Percentiles rank a stretch among this genome's conserved stretches.
Conservation (phyloP, 2,113 vertebrate genomes). For the Empidonax alnorum region DNA sequence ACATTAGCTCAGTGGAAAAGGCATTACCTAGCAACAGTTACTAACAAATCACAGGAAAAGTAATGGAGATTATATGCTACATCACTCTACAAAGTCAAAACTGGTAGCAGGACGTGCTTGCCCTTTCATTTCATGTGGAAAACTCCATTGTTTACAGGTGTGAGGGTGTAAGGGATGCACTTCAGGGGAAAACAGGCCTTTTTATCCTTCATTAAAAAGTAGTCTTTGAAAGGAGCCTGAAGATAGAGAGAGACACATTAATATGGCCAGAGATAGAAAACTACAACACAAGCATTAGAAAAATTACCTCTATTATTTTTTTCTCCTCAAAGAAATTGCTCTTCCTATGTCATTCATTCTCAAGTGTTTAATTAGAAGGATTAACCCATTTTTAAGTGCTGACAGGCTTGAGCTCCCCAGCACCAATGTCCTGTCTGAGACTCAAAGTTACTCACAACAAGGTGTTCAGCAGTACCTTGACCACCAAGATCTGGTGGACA, state of each 20-base stretch:
- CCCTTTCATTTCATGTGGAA: conserved; percentile 46
- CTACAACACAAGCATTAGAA: background rate
- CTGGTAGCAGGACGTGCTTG: conserved; percentile 41
- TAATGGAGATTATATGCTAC: conserved; percentile 28
- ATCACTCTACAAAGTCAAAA: conserved; percentile 48
- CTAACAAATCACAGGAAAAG: conserved; percentile 63
- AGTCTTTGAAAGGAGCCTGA: background rate
- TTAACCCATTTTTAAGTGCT: background rate
- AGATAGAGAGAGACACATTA: background rate
- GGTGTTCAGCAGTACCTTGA: background rate
- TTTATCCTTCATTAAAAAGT: conserved; percentile 9
- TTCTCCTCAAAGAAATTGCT: background rate
- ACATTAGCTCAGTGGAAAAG: conserved; percentile 58
- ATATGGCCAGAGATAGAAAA: background rate
- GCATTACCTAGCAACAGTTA: conserved; percentile 73
- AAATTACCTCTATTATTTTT: background rate
- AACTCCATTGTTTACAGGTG: conserved; percentile 49
- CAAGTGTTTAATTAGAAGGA: background rate
- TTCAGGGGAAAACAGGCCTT: background rate
- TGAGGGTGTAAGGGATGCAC: background rate
- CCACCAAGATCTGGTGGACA: background rate
- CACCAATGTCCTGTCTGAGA: fast-evolving
- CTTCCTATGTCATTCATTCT: background rate
- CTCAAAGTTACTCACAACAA: background rate
- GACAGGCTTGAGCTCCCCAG: background rate